Base-by-base conservation (phyloP, 2,888 invertebrate species). In the Lepidocyrtinus sp. region DNA sequence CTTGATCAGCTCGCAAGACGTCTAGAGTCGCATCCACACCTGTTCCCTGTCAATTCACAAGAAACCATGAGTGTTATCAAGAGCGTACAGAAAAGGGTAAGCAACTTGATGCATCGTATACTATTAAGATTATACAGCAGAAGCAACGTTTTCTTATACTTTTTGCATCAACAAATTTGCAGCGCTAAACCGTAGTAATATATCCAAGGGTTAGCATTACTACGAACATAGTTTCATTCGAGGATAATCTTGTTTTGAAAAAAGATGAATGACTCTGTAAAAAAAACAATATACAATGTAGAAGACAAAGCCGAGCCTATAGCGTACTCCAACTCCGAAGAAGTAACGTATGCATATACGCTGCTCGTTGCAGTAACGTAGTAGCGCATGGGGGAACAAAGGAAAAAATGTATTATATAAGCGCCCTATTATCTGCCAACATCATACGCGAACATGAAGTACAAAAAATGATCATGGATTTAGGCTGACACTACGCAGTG, bases 1-100 rank as follows among this genome's bases (percentile, higher is more conserved):
- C n/a, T n/a, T n/a, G n/a, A n/a, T 50, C 72, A 69, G 45, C 73
- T 68, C 68, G 24, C 78, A 73, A 71, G 72, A 68, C 72, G 46
- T 65, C 46, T 65, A 77, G n/a, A n/a, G 71, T 77, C 71, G 62
- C 72, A 73, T 74, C 68, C 72, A 78, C 78, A 78, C 78, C 78
- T 78, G 78, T 73, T 73, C 78, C 78, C 78, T 78, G 78, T 78
- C 78, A 78, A 78, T 78, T 77, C 65, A 77, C 25, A 63, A 46
- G 62, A 19, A 71, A 71, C 64, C 72, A 71, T 61, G 77, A 62
- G 27, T 62, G 19, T 27, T 12, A 36, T 36, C n/a, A n/a, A n/a
- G 5, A 50, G 50, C 15, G 17, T 12, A 17, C 50, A 50, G 50
- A 50, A 50, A 50, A 50, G 17, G 15, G 50, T 50, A 50, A 50